These are phyloP conservation scores for Oreortyx pictus DNA, from an alignment of 2,797 vertebrate genomes.

Conservation along the genomic window DNA sequence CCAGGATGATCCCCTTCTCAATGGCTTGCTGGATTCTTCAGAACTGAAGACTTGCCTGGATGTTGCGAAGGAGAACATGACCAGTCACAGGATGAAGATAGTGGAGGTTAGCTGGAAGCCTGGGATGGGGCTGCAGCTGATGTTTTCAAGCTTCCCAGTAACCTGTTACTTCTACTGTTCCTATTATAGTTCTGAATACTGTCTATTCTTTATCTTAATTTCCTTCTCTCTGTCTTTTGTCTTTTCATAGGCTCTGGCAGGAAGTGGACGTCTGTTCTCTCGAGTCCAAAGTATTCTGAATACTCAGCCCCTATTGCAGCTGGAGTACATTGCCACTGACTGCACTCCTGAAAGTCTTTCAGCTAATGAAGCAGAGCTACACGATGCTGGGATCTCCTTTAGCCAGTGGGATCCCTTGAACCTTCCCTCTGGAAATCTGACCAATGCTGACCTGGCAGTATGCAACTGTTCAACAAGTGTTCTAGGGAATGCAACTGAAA, in stretches of 20 bases:
- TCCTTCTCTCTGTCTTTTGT: background rate
- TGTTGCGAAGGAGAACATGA: slow-evolving; percentile 86
- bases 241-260: slow-evolving; percentile 85
- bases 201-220: background rate
- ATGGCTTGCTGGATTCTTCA: slow-evolving; percentile 82
- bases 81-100: slow-evolving; percentile 85
- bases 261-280: slow-evolving; percentile 85
- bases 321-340: slow-evolving; percentile 90
- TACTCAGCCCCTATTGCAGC: slow-evolving; percentile 87
- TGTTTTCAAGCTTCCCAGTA: background rate
- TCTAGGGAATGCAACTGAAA: slow-evolving; percentile 55
- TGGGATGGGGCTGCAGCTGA: background rate
- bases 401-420: slow-evolving; percentile 88
- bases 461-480: slow-evolving; percentile 85
- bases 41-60: slow-evolving; percentile 88
- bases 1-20: slow-evolving; percentile 86
- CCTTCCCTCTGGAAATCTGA: slow-evolving; percentile 77
- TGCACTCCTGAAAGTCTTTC: slow-evolving; percentile 75
- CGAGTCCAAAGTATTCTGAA: slow-evolving; percentile 84
- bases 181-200: background rate
- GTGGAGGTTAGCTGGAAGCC: slow-evolving; percentile 85
- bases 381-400: slow-evolving; percentile 75
- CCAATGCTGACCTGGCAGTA: slow-evolving; percentile 84
- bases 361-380: slow-evolving; percentile 75
- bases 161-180: background rate